Base-by-base conservation (phyloP, 1,140 invertebrate species). In the Lepidurus apus region DNA sequence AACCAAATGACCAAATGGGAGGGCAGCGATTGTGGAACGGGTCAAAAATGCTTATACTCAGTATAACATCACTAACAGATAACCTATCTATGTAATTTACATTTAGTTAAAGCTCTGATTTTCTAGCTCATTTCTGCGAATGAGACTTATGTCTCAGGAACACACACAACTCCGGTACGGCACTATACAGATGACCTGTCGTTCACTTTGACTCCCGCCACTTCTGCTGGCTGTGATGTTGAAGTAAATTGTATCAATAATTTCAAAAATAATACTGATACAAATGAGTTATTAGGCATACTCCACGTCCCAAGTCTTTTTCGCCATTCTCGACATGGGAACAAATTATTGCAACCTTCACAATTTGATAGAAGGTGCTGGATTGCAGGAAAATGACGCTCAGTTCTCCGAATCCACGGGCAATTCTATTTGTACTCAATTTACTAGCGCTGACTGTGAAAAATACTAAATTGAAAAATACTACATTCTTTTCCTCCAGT, bases 291-390 rank as follows among this genome's bases (percentile, higher is more conserved):
- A 80, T 24, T 80, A 87, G 86, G 87, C 85, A 8, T 83, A 82
- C 76, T 87, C 86, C 9, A 83, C 83, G 9, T 87, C 87, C 4
- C 82, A 86, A 77, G 82, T 83, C 3, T 87, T 85, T 84, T 87
- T 85, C 81, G 87, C 87, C 45, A 79, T 87, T 9, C 81, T 87
- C 17, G 87, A 88, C 81, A 86, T 85, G 81, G 84, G 86, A 11
- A 87, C 85, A n/a, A 88, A 88, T 82, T 88, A 87, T 81, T 88
- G 87, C 78, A 88, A 87, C 80, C 81, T 88, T 10, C 83, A 86
- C 73, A 88, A 88, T 81, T 81, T 88, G 34, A 83, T 88, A 11
- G 84, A 82, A 82, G 87, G 85, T 44, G 82, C 83, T 76, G 83
- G 82, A 13, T 81, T 87, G 1, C 82, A 86, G 77, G 82, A 84